These are phyloP conservation scores for Bombylius discolor DNA, from an alignment of 2,888 invertebrate species.

Conservation along the genomic window DNA sequence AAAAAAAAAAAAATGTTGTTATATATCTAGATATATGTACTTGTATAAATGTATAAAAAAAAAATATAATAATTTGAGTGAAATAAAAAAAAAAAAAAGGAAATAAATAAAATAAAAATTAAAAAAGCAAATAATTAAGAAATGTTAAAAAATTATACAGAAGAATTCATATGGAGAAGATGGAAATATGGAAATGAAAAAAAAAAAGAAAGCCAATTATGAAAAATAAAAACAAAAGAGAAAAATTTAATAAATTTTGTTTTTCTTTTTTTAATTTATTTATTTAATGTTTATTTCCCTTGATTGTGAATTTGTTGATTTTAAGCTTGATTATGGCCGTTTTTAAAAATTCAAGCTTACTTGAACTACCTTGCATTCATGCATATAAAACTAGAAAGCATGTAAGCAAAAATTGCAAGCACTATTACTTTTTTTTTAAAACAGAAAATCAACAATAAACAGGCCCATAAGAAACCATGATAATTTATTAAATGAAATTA, in stretches of 20 bases:
- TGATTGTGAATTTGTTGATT: no score
- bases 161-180: no score
- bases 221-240: neutral
- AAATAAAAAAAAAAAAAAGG: neutral
- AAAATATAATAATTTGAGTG: neutral
- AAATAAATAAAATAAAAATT: neutral
- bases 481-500: no score
- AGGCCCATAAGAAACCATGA: no score
- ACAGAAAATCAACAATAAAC: no score
- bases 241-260: neutral
- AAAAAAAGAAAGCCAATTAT: neutral
- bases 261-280: neutral
- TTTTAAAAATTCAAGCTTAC: no score
- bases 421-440: no score
- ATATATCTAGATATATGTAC: neutral
- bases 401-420: no score
- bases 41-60: conserved; percentile 7
- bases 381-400: no score
- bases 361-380: no score
- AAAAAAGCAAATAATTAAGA: neutral
- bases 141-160: conserved; percentile 1
- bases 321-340: no score
- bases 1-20: neutral
- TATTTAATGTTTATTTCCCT: no score
- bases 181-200: neutral